These are phyloP conservation scores for Melanotaenia maccullochi DNA, from an alignment of 2,797 vertebrate species.

Conservation along the genomic window DNA sequence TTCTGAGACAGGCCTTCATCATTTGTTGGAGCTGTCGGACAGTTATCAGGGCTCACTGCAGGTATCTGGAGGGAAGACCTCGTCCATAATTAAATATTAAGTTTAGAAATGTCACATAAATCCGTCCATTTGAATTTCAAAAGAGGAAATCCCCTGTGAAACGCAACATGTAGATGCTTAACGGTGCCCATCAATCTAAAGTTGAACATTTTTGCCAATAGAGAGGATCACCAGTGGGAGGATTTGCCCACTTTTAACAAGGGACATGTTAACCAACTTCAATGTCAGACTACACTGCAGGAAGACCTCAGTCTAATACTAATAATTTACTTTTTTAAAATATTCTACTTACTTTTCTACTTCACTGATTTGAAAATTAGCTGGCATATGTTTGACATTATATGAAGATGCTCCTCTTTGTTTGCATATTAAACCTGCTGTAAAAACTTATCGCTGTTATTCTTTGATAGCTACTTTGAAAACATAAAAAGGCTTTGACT, in stretches of 20 bases:
- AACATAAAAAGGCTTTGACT: slow-evolving; percentile 35
- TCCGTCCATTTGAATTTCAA: slow-evolving; percentile 70
- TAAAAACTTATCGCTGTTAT: slow-evolving; percentile 9
- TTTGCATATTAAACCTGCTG: slow-evolving; percentile 17
- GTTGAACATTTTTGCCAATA: slow-evolving; percentile 66
- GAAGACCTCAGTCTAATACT: slow-evolving; percentile 23
- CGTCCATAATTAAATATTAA: slow-evolving; percentile 74
- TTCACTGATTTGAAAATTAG: not conserved
- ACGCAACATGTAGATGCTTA: slow-evolving; percentile 44
- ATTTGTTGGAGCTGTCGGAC: slow-evolving; percentile 69
- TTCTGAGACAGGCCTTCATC: slow-evolving; percentile 67
- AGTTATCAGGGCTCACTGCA: slow-evolving; percentile 69
- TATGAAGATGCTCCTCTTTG: slow-evolving; percentile 10
- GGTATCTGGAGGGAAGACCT: slow-evolving; percentile 56
- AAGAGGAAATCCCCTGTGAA: slow-evolving; percentile 57
- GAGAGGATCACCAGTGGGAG: slow-evolving; percentile 40
- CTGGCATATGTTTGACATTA: slow-evolving; percentile 6
- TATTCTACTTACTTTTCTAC: not conserved
- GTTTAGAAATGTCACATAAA: slow-evolving; percentile 74
- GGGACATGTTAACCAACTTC: slow-evolving; percentile 43
- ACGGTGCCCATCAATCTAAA: slow-evolving; percentile 67
- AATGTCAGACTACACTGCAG: slow-evolving; percentile 20
- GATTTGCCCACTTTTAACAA: slow-evolving; percentile 66
- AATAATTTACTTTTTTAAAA: slow-evolving; percentile 32
- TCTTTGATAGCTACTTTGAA: slow-evolving; percentile 37